Base-by-base conservation (phyloP, 1,140 invertebrate genomes). In the Dendrolimus punctatus region DNA sequence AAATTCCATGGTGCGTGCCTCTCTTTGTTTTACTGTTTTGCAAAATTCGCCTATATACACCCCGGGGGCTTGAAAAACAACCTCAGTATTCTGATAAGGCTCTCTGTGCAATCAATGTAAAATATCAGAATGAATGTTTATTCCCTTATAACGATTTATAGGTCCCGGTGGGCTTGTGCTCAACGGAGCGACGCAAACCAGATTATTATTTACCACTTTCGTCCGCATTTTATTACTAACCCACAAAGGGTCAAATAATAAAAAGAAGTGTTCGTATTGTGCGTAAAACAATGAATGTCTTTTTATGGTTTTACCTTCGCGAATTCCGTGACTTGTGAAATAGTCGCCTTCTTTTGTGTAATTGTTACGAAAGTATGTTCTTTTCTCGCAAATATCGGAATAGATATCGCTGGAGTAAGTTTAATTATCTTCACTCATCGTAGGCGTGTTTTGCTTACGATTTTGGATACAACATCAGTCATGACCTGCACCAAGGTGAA, bases 181-280 rank as follows among this genome's bases (percentile, higher is more conserved):
- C 62, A 58, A 55, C 58, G 62, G 42, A 53, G 55, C 58, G 53
- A 60, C 55, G 55, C 52, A 52, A 60, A 64, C 62, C 61, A 62
- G 56, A 62, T 64, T 67, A 64, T 67, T 64, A 56, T 67, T 64
- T 61, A 62, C 56, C 58, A 61, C 61, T 62, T 60, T 56, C 55
- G 49, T 53, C 56, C 62, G 54, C 58, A 53, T 60, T 64, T 67
- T 64, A 66, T 66, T 62, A 60, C 58, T 58, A 56, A 55, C 61
- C 53, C 64, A 56, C 54, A 67, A 60, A 62, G 62, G 62, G 62
- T 65, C 66, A 68, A 56, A 60, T 60, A 60, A 62, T 66, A 60
- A 64, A 62, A 64, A 68, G 54, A 65, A 62, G 57, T 62, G 45
- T 60, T 58, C 51, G 48, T 57, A 54, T 62, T 62, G 62, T 62